Conservation (phyloP, 1,140 invertebrate species). For the Eulimnadia texana region DNA sequence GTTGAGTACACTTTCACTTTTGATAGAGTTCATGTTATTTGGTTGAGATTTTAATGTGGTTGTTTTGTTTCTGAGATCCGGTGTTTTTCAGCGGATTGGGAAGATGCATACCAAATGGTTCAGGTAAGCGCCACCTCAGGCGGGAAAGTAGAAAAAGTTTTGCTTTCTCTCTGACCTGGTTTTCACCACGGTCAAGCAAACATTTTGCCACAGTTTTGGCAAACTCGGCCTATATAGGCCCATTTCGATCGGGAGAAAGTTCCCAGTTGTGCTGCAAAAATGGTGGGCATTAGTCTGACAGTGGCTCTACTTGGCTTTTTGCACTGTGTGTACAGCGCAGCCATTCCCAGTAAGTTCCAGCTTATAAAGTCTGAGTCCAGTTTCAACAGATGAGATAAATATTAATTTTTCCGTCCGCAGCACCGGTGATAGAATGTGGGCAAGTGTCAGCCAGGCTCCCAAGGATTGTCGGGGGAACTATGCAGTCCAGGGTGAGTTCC, state of each 20-base stretch:
- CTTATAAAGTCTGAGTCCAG: background rate
- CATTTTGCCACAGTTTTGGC: background rate
- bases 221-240: background rate
- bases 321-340: background rate
- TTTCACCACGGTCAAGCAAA: background rate
- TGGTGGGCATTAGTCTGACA: background rate
- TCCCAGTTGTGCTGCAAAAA: background rate
- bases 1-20: too few species aligned
- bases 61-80: too few species aligned
- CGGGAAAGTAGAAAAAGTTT: background rate
- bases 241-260: background rate
- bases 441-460: background rate
- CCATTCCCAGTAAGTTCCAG: background rate
- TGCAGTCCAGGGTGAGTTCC: constrained; percentile 60
- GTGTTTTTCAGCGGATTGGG: background rate
- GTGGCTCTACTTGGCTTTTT: background rate
- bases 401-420: too few species aligned
- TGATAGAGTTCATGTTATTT: too few species aligned
- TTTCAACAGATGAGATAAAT: too few species aligned
- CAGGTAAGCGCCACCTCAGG: background rate
- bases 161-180: background rate
- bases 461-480: constrained; percentile 56
- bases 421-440: background rate
- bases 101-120: too few species aligned
- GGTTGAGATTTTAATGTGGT: too few species aligned